Base-by-base conservation (phyloP, 2,113 vertebrate species). In the Alces alces region DNA sequence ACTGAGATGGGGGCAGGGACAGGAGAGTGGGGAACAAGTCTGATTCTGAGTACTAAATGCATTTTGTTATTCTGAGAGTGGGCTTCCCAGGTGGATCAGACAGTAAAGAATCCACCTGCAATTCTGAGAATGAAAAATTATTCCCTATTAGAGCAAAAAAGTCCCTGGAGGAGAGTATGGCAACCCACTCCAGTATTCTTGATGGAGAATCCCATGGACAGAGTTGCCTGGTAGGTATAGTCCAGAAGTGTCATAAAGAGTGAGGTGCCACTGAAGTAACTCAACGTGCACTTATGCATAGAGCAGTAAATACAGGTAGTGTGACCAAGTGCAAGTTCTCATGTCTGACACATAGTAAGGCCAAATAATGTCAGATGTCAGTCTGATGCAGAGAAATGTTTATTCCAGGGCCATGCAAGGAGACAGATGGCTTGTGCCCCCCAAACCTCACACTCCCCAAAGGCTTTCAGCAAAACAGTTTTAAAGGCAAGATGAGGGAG, bases 61-160 rank as follows among this genome's bases (percentile, higher is more conserved):
- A 94, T 79, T 92, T 90, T 66, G 54, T 57, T 89, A 90, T n/a
- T 87, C 27, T 39, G 45, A 89, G 16, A 30, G 6, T 64, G 19
- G 80, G 36, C 21, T 76, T 76, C 36, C 23, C 70, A 76, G 70
- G 70, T 76, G 23, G 11, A 43, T 76, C 70, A 76, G 21, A 43
- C 23, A 43, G 21, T 43, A 76, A 76, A 76, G 36, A 76, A 76
- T 76, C 70, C 23, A 76, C 70, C 21, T 76, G 36, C 70, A 76
- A 90, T 28, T 84, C 14, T 30, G 33, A 89, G 16, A n/a, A 3
- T 64, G 23, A 90, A 87, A 64, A 73, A 13, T 27, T 52, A 39
- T 70, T 73, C 28, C 54, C 47, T 61, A 6, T 39, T 12, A 76
- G 36, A 7, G 5, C 12, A 39, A 25, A 39, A 73, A 27, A 73